Conservation (phyloP, 1,140 invertebrate species). For the Phthorimaea operculella region DNA sequence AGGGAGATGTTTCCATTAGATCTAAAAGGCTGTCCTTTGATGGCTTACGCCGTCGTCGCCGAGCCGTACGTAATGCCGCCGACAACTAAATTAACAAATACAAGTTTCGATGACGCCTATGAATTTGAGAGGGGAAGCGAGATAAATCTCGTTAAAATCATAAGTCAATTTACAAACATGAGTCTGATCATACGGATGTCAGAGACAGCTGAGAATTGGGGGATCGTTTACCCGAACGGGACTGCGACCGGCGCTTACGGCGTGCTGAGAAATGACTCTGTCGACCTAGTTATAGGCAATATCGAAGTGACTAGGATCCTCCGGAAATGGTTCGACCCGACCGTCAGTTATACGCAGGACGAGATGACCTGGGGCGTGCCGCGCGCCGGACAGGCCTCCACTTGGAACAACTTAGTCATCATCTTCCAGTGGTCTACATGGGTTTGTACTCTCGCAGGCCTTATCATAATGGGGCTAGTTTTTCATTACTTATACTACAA, state of each 20-base stretch:
- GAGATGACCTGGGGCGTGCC: constrained; percentile 65
- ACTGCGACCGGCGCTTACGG: constrained; percentile 46
- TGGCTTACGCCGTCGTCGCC: constrained; percentile 53
- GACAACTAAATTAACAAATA: constrained; percentile 31
- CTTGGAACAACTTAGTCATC: constrained; percentile 61
- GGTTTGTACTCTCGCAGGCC: constrained; percentile 46
- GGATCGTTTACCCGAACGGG: constrained; percentile 42
- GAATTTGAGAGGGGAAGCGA: constrained; percentile 59
- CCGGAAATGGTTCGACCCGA: constrained; percentile 58
- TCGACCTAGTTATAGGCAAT: constrained; percentile 59
- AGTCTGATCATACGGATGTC: constrained; percentile 51
- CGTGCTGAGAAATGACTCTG: constrained; percentile 42
- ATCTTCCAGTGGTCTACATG: constrained; percentile 64
- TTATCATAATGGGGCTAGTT: constrained; percentile 47
- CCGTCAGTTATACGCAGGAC: constrained; percentile 61
- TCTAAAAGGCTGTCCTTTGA: constrained; percentile 58
- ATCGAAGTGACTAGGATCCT: constrained; percentile 59
- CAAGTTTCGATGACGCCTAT: constrained; percentile 45
- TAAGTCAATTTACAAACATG: constrained; percentile 60
- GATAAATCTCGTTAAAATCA: constrained; percentile 60
- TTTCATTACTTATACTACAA: constrained; percentile 56
- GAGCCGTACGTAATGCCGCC: constrained; percentile 65
- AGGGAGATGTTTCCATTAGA: constrained; percentile 50
- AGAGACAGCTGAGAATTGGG: constrained; percentile 54
- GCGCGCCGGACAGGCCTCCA: constrained; percentile 44